Percentiles rank a stretch among this genome's conserved stretches.
Evolutionary conservation across 2,888 invertebrate species (phyloP).

Genomic region (Apotomis turbidana): DNA sequence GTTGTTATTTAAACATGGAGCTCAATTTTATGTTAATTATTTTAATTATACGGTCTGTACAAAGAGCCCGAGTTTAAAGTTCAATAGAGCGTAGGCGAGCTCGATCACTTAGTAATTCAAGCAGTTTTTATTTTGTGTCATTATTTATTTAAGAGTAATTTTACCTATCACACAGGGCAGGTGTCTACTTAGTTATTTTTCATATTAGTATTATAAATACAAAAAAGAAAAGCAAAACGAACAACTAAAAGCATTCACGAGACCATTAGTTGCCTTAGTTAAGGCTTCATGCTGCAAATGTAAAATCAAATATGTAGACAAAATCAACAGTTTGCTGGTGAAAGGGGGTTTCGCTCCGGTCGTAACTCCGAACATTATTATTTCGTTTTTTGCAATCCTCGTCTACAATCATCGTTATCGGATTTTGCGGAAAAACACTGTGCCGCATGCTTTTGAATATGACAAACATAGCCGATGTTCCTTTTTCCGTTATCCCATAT

Average conservation of each 20-base stretch:
- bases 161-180: too few relatives aligned
- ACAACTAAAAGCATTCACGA: conserved; percentile 22
- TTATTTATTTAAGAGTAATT: too few relatives aligned
- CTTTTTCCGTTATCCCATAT: conserved; percentile 60
- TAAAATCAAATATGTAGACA: conserved; percentile 29
- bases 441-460: conserved; percentile 51
- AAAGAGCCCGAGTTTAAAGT: not conserved
- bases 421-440: conserved; percentile 49
- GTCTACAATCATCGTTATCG: conserved; percentile 49
- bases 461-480: conserved; percentile 58
- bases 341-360: conserved; percentile 25
- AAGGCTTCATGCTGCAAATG: conserved; percentile 17
- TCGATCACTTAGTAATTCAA: too few relatives aligned
- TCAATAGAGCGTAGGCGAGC: not conserved
- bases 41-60: not conserved
- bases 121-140: too few relatives aligned
- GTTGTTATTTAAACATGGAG: not conserved
- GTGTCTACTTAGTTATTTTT: too few relatives aligned
- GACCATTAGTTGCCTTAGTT: conserved; percentile 28
- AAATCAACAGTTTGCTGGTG: conserved; percentile 20
- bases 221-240: not conserved
- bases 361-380: conserved; percentile 32
- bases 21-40: not conserved
- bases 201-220: not conserved
- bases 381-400: conserved; percentile 46